Conservation (phyloP, 1,140 invertebrate species). For the Rhizoglyphus robini region DNA sequence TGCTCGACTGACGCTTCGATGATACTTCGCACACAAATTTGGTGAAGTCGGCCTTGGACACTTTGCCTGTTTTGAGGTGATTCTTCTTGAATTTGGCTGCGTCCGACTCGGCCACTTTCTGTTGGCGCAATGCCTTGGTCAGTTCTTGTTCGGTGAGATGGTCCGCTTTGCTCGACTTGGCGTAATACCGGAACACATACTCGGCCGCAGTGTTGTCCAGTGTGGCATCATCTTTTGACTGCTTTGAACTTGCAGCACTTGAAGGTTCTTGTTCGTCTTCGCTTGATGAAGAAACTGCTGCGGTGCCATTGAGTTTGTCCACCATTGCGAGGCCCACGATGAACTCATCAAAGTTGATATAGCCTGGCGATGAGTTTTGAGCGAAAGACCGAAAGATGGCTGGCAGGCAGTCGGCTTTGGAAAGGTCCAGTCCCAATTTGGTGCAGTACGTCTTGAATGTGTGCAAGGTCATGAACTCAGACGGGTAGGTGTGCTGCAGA, state of each 20-base stretch:
- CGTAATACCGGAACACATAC: neutral
- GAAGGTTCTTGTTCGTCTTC: neutral
- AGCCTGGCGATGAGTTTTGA: neutral
- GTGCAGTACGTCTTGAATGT: conserved; percentile 14
- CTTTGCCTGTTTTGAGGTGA: neutral
- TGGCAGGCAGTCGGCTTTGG: neutral
- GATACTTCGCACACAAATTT: too few species aligned
- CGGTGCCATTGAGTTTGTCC: conserved; percentile 28
- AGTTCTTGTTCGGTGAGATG: neutral
- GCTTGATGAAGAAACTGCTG: neutral
- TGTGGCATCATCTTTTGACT: neutral
- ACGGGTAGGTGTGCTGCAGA: conserved; percentile 17
- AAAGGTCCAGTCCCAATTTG: neutral
- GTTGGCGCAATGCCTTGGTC: too few species aligned
- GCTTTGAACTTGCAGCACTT: neutral
- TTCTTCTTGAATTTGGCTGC: neutral
- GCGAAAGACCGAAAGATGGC: conserved; percentile 10
- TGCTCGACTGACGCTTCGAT: too few species aligned
- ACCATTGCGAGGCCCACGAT: conserved; percentile 40
- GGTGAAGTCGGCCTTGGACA: neutral
- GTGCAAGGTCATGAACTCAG: conserved; percentile 11
- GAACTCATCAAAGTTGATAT: conserved; percentile 36
- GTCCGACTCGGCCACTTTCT: too few species aligned
- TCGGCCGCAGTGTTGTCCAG: neutral
- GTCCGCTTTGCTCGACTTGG: neutral